Conservation (phyloP, 1,140 invertebrate species). For the Holcopasites calliopsidis region DNA sequence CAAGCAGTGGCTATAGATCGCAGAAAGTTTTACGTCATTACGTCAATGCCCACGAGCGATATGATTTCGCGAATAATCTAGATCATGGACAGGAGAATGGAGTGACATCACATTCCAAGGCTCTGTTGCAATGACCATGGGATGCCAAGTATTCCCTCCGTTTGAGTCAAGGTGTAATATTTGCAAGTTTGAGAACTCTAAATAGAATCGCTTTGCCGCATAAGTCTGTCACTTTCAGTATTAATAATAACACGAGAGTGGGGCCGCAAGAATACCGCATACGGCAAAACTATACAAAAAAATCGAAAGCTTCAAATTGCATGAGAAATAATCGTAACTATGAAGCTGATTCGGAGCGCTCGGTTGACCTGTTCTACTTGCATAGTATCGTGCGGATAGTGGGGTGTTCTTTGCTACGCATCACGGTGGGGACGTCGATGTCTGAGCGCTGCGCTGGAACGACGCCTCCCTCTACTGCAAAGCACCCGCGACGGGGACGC, state of each 20-base stretch:
- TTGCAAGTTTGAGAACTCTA: not conserved
- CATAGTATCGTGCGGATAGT: not conserved
- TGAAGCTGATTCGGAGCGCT: slow-evolving; percentile 29
- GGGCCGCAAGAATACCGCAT: not conserved
- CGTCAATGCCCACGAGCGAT: no score
- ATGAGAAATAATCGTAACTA: slow-evolving; percentile 22
- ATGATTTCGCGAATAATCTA: slow-evolving; percentile 8
- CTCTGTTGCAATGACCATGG: not conserved
- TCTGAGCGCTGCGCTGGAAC: not conserved
- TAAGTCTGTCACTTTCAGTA: not conserved
- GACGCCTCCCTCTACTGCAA: slow-evolving; percentile 14
- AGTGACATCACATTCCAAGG: slow-evolving; percentile 20
- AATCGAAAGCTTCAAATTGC: slow-evolving; percentile 23
- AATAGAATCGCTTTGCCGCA: not conserved
- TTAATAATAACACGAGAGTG: not conserved
- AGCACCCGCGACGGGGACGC: not conserved
- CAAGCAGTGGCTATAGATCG: no score
- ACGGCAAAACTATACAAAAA: not conserved
- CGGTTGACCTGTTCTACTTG: slow-evolving; percentile 41
- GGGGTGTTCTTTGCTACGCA: not conserved
- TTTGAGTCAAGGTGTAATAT: slow-evolving; percentile 49
- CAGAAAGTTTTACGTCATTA: not conserved
- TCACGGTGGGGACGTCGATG: slow-evolving; percentile 8
- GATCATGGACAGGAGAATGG: slow-evolving; percentile 36
- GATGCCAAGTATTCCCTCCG: not conserved